These are phyloP conservation scores for Propithecus perrieri DNA, from an alignment of 2,797 vertebrate genomes.

Conservation along the genomic window DNA sequence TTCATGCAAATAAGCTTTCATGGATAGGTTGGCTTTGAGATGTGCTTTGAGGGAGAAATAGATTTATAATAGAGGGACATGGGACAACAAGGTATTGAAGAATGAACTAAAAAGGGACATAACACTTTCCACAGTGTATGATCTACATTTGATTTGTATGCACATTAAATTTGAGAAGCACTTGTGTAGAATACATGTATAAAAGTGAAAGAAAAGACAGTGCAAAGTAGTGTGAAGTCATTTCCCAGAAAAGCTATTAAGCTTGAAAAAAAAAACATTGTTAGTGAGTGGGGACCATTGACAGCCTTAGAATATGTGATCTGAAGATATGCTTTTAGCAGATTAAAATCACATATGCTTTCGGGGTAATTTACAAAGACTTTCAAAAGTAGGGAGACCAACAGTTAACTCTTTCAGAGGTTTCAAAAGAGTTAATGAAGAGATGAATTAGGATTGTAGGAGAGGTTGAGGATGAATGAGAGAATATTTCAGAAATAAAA, in stretches of 20 bases:
- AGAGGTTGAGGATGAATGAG: not conserved
- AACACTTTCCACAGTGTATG: not conserved
- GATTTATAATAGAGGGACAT: not conserved
- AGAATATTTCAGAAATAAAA: not conserved
- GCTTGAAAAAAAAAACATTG: not conserved
- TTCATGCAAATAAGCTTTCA: not conserved
- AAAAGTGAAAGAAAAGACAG: not conserved
- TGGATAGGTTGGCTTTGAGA: not conserved
- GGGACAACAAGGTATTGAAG: not conserved
- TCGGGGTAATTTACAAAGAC: not conserved
- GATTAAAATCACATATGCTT: not conserved
- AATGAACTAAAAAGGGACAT: not conserved
- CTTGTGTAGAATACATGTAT: not conserved
- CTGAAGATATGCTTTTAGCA: not conserved
- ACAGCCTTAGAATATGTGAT: not conserved
- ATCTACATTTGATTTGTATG: not conserved
- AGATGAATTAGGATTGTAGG: not conserved
- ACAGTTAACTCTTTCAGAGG: not conserved
- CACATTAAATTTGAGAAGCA: not conserved
- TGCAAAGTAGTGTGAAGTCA: not conserved
- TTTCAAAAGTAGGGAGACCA: not conserved
- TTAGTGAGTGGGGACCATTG: not conserved
- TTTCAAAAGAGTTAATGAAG: not conserved
- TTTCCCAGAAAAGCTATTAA: not conserved
- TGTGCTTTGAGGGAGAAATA: not conserved